Base-by-base conservation (phyloP, 2,797 vertebrate species). In the Argyrosomus regius region DNA sequence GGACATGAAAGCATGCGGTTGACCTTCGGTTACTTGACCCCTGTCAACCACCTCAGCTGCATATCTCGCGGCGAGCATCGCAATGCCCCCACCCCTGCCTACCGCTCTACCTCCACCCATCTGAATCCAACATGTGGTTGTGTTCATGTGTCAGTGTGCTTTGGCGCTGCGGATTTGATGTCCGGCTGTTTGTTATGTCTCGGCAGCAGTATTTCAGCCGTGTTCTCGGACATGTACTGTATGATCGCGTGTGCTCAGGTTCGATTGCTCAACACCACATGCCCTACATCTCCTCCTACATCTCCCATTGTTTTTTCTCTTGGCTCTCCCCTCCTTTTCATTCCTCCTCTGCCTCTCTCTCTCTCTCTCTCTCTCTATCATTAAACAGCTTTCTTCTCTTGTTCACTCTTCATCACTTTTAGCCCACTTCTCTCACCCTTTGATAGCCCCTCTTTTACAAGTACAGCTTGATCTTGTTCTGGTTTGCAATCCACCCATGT, bases 111-210 rank as follows among this genome's bases (percentile, higher is more conserved):
- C 35, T 39, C 35, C 39, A 18, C 18, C 14, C 2, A 6, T 62
- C 72, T 61, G 17, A 48, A 14, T 81, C 35, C 68, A 52, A 84
- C 89, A 89, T 89, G 86, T 92, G 89, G 84, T 87, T 87, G 86
- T 31, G 73, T 86, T 92, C 87, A 82, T 72, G 88, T 74, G 79
- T 89, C 84, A 46, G 61, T 50, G 82, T 79, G 78, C 86, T 89
- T 81, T 80, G 66, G 71, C 68, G 54, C 84, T 65, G 35, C 0
- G 14, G 18, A 7, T 41, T 58, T 64, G 66, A 86, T 54, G 45
- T 73, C 39, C 54, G 45, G 45, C 43, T 9, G 70, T 77, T 80
- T 84, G 88, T 92, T 88, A 74, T 75, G 82, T 82, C 82, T 85
- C 43, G 1, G 61, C 78, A 1, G 66, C 31, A 14, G 52, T 71